Base-by-base conservation (phyloP, 1,140 invertebrate species). In the Stenopsyche tienmushanensis region DNA sequence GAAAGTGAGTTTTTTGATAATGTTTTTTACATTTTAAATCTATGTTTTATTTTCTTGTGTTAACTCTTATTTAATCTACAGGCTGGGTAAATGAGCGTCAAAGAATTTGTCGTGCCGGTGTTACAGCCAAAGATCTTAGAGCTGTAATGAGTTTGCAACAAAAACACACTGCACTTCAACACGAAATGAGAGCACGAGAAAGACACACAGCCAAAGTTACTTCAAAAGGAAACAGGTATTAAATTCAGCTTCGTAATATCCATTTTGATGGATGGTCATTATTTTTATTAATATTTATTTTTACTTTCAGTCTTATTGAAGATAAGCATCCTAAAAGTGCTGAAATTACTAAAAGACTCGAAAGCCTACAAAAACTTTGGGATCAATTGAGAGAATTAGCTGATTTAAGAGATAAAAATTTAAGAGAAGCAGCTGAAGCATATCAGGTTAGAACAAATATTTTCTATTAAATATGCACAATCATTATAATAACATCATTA, bases 81-180 rank as follows among this genome's bases (percentile, higher is more conserved):
- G 90, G 92, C 0, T 97, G 96, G 91, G 77, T 97, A 20, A 86
- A 93, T 7, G 95, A 98, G 72, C 96, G 96, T 72, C 91, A 97
- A 73, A 81, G 93, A 9, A 92, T 97, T 66, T 97, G 94, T 75
- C 88, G 89, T 72, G 87, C 92, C 3, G 92, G 91, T 10, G 89
- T 96, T n/a, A 88, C 91, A 0, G 94, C 93, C 0, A 97, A 97
- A 77, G 96, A 99, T 79, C 78, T 99, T 17, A 82, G 91, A 45
- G 94, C 91, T 0, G 93, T 97, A 2, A 84, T 94, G 47, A 91
- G 92, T 20, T 78, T 97, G 26, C 88, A 96, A 66, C 95, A 97
- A 75, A 97, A 97, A 73, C 96, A 98, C 75, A 97, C 97, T 73
- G 91, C 91, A 0, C 73, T 99, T 1, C 85, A 96, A 74, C 93